phyloP scores from a whole-genome alignment of 2,113 vertebrate species.

The Eulacestoma nigropectus region DNA sequence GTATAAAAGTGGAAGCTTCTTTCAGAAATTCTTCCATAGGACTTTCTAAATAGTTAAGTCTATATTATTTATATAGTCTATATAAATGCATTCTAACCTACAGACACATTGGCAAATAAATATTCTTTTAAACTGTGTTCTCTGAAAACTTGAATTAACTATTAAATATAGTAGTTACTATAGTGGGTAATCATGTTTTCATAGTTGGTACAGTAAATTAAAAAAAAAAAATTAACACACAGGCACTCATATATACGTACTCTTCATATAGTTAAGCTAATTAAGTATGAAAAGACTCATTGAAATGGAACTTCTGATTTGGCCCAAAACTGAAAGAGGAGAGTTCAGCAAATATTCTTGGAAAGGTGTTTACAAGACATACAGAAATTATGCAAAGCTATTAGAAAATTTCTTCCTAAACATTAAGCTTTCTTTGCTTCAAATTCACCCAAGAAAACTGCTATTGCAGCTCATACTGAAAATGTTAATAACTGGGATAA shows the following conservation, averaged over 20 bases:
- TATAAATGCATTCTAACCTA: not conserved
- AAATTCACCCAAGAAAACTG: constrained; percentile 22
- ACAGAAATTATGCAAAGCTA: constrained; percentile 31
- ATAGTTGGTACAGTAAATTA: not conserved
- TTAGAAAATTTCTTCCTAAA: constrained; percentile 42
- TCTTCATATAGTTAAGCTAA: not conserved
- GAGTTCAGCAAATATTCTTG: not conserved
- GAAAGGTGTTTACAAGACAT: constrained; percentile 30
- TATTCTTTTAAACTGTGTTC: not conserved
- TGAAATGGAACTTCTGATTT: not conserved
- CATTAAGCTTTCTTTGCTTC: constrained; percentile 14
- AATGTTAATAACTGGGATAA: constrained; percentile 39
- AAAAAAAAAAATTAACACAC: not conserved
- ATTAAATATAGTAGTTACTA: not conserved
- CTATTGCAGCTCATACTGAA: not conserved
- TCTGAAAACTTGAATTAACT: not conserved
- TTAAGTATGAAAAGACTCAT: not conserved
- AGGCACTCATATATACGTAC: not conserved
- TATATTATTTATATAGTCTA: not conserved
- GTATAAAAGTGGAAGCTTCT: not conserved
- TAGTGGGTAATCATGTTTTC: not conserved
- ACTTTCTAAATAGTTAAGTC: not conserved
- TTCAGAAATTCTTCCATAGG: not conserved
- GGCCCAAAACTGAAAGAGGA: not conserved
- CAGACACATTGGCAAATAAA: not conserved